Conservation (phyloP, 1,140 invertebrate species). For the Lepidurus arcticus region DNA sequence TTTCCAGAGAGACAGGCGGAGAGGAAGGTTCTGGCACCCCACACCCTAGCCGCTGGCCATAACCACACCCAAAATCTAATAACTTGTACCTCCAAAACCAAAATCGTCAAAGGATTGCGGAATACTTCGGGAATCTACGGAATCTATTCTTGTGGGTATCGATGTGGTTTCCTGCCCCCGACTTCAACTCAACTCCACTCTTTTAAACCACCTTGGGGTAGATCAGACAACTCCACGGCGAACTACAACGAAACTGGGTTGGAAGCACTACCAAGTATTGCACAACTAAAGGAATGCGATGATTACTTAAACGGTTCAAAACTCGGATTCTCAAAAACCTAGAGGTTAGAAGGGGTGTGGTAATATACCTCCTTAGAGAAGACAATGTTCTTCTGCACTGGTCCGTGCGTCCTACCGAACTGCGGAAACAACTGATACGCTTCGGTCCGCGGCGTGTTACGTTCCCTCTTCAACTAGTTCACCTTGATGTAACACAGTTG, state of each 20-base stretch:
- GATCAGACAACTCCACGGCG: too few relatives aligned
- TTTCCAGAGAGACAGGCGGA: background rate
- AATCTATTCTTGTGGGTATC: too few relatives aligned
- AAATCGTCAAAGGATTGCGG: background rate
- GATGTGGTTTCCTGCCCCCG: too few relatives aligned
- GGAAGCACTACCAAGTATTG: too few relatives aligned
- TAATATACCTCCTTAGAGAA: background rate
- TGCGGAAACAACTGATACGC: background rate
- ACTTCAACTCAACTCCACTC: too few relatives aligned
- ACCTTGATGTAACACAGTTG: slow-evolving; percentile 6
- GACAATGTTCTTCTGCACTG: background rate
- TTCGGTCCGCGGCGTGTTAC: background rate
- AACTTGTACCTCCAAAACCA: background rate
- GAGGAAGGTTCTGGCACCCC: background rate
- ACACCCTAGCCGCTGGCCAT: slow-evolving; percentile 2
- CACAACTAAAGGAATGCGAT: too few relatives aligned
- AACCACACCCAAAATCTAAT: background rate
- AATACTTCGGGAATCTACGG: background rate
- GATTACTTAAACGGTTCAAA: too few relatives aligned
- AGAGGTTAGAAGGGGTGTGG: background rate
- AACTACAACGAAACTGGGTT: too few relatives aligned
- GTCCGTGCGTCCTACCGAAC: background rate
- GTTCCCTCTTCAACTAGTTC: background rate
- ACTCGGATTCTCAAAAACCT: background rate
- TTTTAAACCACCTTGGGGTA: too few relatives aligned